These are phyloP conservation scores for Falco naumanni DNA, from an alignment of 2,797 vertebrate genomes.

Conservation along the genomic window DNA sequence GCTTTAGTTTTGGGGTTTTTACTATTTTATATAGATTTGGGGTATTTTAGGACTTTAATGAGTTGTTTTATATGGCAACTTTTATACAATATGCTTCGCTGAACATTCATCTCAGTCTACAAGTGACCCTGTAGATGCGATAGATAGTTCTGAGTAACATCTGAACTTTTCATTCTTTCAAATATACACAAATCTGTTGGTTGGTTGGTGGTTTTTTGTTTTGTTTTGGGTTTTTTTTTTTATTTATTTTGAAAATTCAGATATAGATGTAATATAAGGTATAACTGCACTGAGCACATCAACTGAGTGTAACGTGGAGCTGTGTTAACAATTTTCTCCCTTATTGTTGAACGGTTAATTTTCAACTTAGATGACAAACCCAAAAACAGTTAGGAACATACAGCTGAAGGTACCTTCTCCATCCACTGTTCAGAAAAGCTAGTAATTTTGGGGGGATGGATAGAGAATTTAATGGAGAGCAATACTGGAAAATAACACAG, in stretches of 20 bases:
- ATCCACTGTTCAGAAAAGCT: neutral
- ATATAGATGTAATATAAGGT: neutral
- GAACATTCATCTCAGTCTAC: neutral
- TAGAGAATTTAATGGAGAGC: neutral
- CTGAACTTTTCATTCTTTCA: neutral
- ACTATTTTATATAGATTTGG: neutral
- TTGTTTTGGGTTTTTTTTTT: too few relatives aligned
- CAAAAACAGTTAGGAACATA: neutral
- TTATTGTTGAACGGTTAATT: neutral
- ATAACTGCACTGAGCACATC: neutral
- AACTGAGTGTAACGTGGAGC: neutral
- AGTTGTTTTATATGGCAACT: neutral
- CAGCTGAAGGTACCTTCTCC: neutral
- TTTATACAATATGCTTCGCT: neutral
- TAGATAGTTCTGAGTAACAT: neutral
- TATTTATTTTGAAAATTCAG: neutral
- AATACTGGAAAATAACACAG: neutral
- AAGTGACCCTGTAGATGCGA: neutral
- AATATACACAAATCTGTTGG: neutral
- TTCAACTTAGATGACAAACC: neutral
- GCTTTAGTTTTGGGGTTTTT: neutral
- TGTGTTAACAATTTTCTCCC: neutral
- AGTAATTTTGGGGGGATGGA: rapidly evolving
- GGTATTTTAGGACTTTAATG: neutral
- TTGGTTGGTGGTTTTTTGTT: too few relatives aligned